These are phyloP conservation scores for Aeoliscus strigatus DNA, from an alignment of 2,797 vertebrate species.

Conservation along the genomic window DNA sequence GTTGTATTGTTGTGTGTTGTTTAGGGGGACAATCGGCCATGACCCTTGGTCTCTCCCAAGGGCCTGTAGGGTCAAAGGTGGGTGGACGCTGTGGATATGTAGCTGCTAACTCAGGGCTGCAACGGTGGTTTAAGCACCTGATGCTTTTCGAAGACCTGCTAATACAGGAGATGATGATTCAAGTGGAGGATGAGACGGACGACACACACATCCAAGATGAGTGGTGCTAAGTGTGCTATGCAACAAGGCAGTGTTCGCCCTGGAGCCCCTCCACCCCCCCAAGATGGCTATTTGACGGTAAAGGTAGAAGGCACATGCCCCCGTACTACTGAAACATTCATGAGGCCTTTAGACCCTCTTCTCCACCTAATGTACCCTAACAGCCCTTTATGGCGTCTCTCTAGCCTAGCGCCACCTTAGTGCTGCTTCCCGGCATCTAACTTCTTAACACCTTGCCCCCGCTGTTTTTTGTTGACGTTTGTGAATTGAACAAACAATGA, in stretches of 20 bases:
- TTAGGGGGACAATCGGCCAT: conserved; percentile 54
- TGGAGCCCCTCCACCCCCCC: conserved; percentile 14
- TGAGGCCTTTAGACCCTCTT: conserved; percentile 70
- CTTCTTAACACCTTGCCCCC: conserved; percentile 67
- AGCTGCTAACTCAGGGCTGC: conserved; percentile 16
- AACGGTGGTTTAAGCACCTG: conserved; percentile 60
- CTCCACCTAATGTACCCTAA: conserved; percentile 75
- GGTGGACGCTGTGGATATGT: conserved; percentile 34
- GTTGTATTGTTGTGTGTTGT: conserved; percentile 57
- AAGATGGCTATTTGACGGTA: conserved; percentile 64
- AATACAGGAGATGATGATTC: conserved; percentile 28
- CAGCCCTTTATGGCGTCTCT: conserved; percentile 69
- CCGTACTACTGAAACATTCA: conserved; percentile 74
- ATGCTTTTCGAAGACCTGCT: conserved; percentile 30
- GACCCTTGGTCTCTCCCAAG: conserved; percentile 55
- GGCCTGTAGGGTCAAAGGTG: conserved; percentile 59
- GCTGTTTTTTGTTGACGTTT: background rate
- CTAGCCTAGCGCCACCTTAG: conserved; percentile 72
- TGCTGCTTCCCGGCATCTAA: conserved; percentile 75
- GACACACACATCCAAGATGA: too few relatives aligned
- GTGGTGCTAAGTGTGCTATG: conserved; percentile 18
- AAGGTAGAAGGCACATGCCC: conserved; percentile 58
- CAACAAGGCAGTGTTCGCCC: conserved; percentile 20
- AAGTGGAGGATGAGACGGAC: conserved; percentile 12
- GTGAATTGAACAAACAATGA: conserved; percentile 1